Evolutionary conservation across 1,140 invertebrate genomes (phyloP).

Genomic region (Triops longicaudatus): DNA sequence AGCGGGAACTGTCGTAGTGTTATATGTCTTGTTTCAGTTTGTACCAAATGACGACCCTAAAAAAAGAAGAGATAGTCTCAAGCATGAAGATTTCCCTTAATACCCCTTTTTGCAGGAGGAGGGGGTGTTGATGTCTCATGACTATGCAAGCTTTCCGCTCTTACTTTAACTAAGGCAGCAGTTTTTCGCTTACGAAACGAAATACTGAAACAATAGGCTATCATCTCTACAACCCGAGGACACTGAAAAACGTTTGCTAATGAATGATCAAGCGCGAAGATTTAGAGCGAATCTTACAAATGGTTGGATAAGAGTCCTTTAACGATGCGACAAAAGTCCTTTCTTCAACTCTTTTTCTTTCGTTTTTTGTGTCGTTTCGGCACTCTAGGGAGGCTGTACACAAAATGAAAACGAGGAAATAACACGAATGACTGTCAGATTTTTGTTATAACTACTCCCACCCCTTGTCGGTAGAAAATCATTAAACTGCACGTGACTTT

Average conservation of each 20-base stretch:
- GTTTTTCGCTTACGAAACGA: background rate
- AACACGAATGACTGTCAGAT: background rate
- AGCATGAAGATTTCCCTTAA: background rate
- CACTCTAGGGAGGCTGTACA: background rate
- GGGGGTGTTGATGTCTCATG: background rate
- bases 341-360: background rate
- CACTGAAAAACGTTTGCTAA: background rate
- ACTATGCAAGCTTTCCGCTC: background rate
- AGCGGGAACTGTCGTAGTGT: background rate
- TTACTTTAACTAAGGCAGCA: background rate
- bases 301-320: constrained; percentile 1
- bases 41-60: background rate
- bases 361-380: background rate
- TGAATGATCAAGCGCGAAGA: background rate
- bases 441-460: background rate
- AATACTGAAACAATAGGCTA: background rate
- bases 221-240: background rate
- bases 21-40: no score
- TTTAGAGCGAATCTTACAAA: background rate
- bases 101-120: background rate
- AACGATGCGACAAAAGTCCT: background rate
- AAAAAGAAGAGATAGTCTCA: background rate
- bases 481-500: background rate
- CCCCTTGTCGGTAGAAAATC: background rate
- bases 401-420: background rate